These are phyloP conservation scores for Mus spicilegus DNA, from an alignment of 2,113 vertebrate species.

Conservation along the genomic window DNA sequence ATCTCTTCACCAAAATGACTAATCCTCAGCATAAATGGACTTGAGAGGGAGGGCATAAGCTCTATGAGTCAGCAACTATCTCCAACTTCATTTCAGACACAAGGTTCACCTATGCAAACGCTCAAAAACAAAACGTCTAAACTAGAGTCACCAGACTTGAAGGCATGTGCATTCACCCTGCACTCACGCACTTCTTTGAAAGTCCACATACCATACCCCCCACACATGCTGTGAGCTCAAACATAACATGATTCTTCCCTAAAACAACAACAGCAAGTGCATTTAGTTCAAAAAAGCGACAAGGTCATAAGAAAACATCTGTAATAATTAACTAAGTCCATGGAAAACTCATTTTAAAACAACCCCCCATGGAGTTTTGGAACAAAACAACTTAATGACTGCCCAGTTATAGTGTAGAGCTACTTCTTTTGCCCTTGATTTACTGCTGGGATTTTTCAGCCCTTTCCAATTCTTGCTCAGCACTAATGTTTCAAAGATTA, in stretches of 20 bases:
- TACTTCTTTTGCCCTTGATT: conserved; percentile 72
- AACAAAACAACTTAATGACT: conserved; percentile 74
- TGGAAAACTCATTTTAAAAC: conserved; percentile 77
- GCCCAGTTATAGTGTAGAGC: conserved; percentile 72
- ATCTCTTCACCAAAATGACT: conserved; percentile 44
- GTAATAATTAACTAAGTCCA: conserved; percentile 81
- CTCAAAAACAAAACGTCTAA: conserved; percentile 30
- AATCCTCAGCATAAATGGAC: conserved; percentile 45
- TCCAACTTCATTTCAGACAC: conserved; percentile 36
- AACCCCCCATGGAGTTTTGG: conserved; percentile 77
- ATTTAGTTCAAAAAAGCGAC: conserved; percentile 72
- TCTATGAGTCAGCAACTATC: conserved; percentile 34
- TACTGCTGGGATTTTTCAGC: conserved; percentile 71
- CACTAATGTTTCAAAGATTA: conserved; percentile 66
- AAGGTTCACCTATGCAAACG: conserved; percentile 27
- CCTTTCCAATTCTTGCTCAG: conserved; percentile 67
- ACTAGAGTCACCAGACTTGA: conserved; percentile 58
- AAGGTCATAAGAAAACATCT: conserved; percentile 76
- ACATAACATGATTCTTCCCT: conserved; percentile 64
- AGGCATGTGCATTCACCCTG: conserved; percentile 8
- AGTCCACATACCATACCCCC: conserved; percentile 55
- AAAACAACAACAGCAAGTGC: conserved; percentile 73
- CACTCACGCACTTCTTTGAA: conserved; percentile 44
- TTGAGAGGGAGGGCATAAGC: not conserved
- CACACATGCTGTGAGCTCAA: conserved; percentile 56